Conservation (phyloP, 2,113 vertebrate species). For the Coptodon rendalli region DNA sequence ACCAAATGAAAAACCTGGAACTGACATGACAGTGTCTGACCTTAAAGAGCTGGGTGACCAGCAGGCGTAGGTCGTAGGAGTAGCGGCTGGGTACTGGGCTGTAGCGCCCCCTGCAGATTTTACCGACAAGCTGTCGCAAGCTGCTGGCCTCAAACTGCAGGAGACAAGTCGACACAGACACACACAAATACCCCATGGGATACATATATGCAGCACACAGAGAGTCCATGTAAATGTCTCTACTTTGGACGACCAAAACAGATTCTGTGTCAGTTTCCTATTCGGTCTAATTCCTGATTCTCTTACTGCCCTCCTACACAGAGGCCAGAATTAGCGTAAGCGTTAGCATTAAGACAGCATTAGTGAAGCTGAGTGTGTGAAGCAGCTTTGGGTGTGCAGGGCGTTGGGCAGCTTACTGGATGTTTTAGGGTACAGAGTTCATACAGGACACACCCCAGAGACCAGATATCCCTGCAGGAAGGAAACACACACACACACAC, state of each 20-base stretch:
- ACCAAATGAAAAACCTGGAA: background rate
- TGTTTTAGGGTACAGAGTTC: constrained; percentile 84
- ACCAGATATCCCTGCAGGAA: constrained; percentile 84
- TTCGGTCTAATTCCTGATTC: background rate
- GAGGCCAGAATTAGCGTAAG: background rate
- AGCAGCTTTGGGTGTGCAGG: background rate
- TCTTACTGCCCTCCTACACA: background rate
- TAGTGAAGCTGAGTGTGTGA: background rate
- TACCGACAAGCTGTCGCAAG: constrained; percentile 81
- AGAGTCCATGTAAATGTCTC: background rate
- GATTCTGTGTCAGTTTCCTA: background rate
- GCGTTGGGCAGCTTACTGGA: constrained; percentile 77
- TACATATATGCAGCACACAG: background rate
- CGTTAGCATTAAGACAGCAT: background rate
- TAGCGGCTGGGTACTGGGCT: constrained; percentile 74
- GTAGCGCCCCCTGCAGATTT: constrained; percentile 83
- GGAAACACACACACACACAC: background rate
- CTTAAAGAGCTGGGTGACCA: constrained; percentile 84
- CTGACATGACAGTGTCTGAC: constrained; percentile 13
- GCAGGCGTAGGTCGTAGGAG: constrained; percentile 73
- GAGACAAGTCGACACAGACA: background rate
- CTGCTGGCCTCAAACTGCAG: constrained; percentile 81
- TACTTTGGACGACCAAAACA: background rate
- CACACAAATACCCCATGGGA: background rate
- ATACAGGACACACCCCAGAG: constrained; percentile 87